phyloP scores from a whole-genome alignment of 2,888 invertebrate genomes.

The Cephus spinipes region DNA sequence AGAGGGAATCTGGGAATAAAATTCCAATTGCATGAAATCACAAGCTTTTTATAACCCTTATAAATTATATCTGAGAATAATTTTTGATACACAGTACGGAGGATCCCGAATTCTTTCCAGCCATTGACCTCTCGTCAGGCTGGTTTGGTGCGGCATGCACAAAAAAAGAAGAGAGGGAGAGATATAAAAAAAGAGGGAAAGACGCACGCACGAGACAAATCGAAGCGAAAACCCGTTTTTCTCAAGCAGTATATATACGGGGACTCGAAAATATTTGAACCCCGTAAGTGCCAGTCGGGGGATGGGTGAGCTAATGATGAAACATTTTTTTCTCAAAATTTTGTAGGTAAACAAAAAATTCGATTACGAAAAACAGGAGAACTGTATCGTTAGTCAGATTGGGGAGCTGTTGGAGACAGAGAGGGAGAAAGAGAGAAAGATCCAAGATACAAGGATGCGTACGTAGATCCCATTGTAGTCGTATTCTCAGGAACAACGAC shows the following conservation, averaged over 20 bases:
- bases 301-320: no score
- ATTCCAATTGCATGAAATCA: neutral
- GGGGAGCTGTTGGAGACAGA: no score
- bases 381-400: neutral
- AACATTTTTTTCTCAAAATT: neutral
- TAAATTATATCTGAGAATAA: neutral
- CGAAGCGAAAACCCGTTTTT: neutral
- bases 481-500: neutral
- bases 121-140: neutral
- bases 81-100: neutral
- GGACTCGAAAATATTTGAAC: neutral
- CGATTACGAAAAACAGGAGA: neutral
- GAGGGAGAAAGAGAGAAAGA: neutral
- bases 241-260: neutral
- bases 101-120: neutral
- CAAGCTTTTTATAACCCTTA: neutral
- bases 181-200: neutral
- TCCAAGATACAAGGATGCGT: neutral
- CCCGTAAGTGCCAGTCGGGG: neutral
- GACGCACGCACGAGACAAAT: neutral
- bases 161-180: neutral
- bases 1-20: neutral
- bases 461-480: neutral
- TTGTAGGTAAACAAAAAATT: neutral
- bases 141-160: neutral